Evolutionary conservation across 2,888 invertebrate species (phyloP).

Genomic region (Drosophila pullipes): DNA sequence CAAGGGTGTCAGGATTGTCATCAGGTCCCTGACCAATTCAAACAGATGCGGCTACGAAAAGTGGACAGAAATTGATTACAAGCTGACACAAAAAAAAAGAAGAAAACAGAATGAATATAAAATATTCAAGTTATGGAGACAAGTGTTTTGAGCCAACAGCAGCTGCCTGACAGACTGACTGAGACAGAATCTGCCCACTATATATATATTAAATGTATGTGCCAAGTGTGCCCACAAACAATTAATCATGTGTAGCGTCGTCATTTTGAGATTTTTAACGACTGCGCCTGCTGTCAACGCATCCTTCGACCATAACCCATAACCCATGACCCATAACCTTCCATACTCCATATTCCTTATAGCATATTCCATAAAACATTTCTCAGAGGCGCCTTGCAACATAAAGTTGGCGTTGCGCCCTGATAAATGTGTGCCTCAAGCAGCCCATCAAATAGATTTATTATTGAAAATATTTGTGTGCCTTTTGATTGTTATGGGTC

Average conservation of each 20-base stretch:
- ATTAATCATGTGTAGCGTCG: slow-evolving; percentile 80
- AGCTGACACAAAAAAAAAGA: slow-evolving; percentile 22
- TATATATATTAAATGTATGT: background rate
- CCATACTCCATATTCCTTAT: background rate
- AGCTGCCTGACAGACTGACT: slow-evolving; percentile 48
- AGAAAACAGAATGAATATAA: slow-evolving; percentile 46
- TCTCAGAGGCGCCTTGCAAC: slow-evolving; percentile 41
- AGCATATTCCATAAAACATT: slow-evolving; percentile 1
- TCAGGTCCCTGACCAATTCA: slow-evolving; percentile 32
- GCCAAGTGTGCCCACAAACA: slow-evolving; percentile 34
- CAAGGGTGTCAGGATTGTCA: slow-evolving; percentile 42
- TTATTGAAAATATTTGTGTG: slow-evolving; percentile 80
- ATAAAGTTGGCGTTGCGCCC: slow-evolving; percentile 62
- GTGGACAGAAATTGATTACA: slow-evolving; percentile 66
- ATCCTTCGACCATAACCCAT: slow-evolving; percentile 53
- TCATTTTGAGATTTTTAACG: slow-evolving; percentile 82
- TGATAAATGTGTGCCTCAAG: slow-evolving; percentile 56
- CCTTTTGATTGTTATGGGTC: slow-evolving; percentile 69
- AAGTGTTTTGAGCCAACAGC: slow-evolving; percentile 55
- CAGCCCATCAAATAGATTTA: slow-evolving; percentile 80
- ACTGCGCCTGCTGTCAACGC: slow-evolving; percentile 75
- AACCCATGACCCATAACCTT: background rate
- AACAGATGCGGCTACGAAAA: slow-evolving; percentile 54
- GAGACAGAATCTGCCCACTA: slow-evolving; percentile 1
- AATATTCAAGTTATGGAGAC: slow-evolving; percentile 52